Evolutionary conservation across 2,888 invertebrate genomes (phyloP).

Genomic region (Cantharis rustica): DNA sequence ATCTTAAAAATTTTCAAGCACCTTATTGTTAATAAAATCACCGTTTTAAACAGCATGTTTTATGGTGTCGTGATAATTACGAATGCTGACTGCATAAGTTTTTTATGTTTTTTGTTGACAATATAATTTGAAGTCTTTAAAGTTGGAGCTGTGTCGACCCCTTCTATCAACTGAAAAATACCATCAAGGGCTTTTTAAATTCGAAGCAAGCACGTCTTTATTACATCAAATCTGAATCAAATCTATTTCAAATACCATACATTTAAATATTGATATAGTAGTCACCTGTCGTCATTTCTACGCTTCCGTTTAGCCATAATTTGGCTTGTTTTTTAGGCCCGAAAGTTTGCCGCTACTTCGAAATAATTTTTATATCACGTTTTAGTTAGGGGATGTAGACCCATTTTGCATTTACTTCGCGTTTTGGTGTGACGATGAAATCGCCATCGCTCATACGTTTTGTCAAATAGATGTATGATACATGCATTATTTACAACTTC

Average conservation of each 20-base stretch:
- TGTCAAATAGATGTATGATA: constrained; percentile 31
- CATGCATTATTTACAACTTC: constrained; percentile 24
- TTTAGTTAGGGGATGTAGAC: constrained; percentile 7
- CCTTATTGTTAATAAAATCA: background rate
- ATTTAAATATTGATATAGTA: constrained; percentile 30
- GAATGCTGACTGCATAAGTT: background rate
- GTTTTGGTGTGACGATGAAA: constrained; percentile 27
- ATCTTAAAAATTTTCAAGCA: background rate
- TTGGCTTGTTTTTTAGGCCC: background rate
- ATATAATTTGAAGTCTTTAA: background rate
- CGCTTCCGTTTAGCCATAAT: background rate
- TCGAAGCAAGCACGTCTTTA: constrained; percentile 22
- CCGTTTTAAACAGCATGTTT: background rate
- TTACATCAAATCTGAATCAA: constrained; percentile 30
- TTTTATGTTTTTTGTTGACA: background rate
- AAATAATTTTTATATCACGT: background rate
- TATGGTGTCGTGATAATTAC: background rate
- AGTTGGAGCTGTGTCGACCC: background rate
- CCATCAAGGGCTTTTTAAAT: constrained; percentile 22
- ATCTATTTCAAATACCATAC: constrained; percentile 27
- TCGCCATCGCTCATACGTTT: constrained; percentile 35
- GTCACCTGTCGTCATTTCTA: constrained; percentile 15
- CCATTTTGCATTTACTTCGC: constrained; percentile 28
- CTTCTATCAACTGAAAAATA: constrained; percentile 18
- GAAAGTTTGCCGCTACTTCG: constrained; percentile 16